Percentiles rank a stretch among this genome's conserved stretches.
Conservation (phyloP, 2,797 vertebrate species). For the Periparus ater region DNA sequence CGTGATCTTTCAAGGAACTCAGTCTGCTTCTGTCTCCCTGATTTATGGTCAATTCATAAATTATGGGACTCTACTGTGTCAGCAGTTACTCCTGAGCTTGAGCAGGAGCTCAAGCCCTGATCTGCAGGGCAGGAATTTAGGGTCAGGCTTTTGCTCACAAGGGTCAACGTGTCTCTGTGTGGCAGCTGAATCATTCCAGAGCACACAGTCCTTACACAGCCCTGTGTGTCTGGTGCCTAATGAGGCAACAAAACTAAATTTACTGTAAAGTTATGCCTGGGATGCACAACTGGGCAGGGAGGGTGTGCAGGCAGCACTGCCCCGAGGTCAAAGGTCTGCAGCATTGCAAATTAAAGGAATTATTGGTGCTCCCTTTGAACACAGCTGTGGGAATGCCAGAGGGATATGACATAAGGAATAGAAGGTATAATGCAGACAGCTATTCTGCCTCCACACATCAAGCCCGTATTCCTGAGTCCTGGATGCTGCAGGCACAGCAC, state of each 20-base stretch:
- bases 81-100: background rate
- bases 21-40: background rate
- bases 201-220: background rate
- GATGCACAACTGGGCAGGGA: background rate
- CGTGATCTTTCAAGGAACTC: slow-evolving; percentile 22
- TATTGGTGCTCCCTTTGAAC: background rate
- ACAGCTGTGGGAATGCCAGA: background rate
- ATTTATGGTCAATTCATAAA: background rate
- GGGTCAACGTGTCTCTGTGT: background rate
- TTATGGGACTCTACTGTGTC: background rate
- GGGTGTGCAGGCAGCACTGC: background rate
- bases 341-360: background rate
- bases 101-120: background rate
- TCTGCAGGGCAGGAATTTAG: slow-evolving; percentile 10
- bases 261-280: background rate
- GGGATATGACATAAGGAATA: background rate
- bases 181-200: background rate
- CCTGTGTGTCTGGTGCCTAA: background rate
- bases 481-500: background rate
- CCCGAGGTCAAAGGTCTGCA: background rate
- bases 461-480: background rate
- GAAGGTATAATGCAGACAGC: background rate
- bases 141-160: background rate
- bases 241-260: slow-evolving; percentile 32
- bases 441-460: background rate